Evolutionary conservation across 2,888 invertebrate genomes (phyloP).

Genomic region (Bruchidius siliquastri): DNA sequence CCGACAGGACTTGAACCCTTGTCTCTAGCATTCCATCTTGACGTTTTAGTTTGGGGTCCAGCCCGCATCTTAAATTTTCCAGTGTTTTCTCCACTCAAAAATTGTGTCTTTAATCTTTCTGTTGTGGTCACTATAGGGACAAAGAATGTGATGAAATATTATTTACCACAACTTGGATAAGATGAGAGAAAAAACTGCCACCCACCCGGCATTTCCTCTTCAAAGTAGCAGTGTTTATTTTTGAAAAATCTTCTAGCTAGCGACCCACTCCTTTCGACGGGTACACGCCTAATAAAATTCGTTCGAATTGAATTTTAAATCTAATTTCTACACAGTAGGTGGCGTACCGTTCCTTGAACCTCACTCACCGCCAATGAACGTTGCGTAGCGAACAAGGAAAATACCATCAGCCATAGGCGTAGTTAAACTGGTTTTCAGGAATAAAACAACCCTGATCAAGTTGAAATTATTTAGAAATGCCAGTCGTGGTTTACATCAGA

Average conservation of each 20-base stretch:
- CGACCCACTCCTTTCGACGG: background rate
- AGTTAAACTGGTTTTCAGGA: background rate
- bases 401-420: background rate
- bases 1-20: too few species aligned
- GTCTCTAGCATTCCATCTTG: too few species aligned
- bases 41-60: too few species aligned
- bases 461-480: too few species aligned
- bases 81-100: too few species aligned
- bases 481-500: too few species aligned
- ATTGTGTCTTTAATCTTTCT: too few species aligned
- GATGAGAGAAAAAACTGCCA: background rate
- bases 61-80: too few species aligned
- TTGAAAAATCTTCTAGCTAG: background rate
- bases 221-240: background rate
- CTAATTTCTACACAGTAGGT: conserved; percentile 3
- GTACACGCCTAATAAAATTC: conserved; percentile 2
- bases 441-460: too few species aligned
- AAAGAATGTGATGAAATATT: too few species aligned
- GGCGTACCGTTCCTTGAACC: background rate
- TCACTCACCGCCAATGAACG: conserved; percentile 1
- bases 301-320: conserved; percentile 3
- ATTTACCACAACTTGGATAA: background rate
- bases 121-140: too few species aligned
- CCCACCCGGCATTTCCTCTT: background rate
- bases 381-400: background rate